These are phyloP conservation scores for Chlorops oryzae DNA, from an alignment of 1,140 invertebrate genomes.

Conservation along the genomic window DNA sequence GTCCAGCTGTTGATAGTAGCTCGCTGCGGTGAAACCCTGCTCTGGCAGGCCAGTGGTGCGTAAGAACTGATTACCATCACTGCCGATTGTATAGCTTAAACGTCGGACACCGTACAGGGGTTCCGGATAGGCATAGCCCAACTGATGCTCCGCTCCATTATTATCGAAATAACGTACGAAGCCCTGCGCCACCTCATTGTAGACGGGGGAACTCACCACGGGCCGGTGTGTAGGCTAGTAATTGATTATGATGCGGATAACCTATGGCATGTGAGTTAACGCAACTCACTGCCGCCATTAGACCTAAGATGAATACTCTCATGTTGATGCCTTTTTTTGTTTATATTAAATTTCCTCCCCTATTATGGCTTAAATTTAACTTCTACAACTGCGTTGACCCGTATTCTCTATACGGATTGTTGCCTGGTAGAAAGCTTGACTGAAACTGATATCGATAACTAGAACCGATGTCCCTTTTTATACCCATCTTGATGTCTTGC, in stretches of 20 bases:
- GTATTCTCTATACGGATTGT: no score
- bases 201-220: slow-evolving; percentile 33
- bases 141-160: slow-evolving; percentile 26
- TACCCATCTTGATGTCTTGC: no score
- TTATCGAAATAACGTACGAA: slow-evolving; percentile 33
- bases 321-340: slow-evolving; percentile 9
- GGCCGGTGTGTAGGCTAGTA: slow-evolving; percentile 29
- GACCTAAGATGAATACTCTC: slow-evolving; percentile 31
- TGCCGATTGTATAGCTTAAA: slow-evolving; percentile 13
- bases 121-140: slow-evolving; percentile 31
- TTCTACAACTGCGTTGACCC: no score
- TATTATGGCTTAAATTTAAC: no score
- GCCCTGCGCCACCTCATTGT: slow-evolving; percentile 24
- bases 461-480: no score
- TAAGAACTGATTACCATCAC: slow-evolving; percentile 11
- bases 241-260: slow-evolving; percentile 18
- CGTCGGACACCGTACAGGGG: slow-evolving; percentile 30
- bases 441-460: no score
- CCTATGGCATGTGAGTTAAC: slow-evolving; percentile 16
- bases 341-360: no score
- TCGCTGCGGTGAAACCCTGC: background rate
- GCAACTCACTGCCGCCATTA: slow-evolving; percentile 28
- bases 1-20: slow-evolving; percentile 14
- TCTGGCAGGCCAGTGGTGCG: no score
- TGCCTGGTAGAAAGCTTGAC: no score